phyloP scores from a whole-genome alignment of 1,140 invertebrate species.

The Drusus annulatus region DNA sequence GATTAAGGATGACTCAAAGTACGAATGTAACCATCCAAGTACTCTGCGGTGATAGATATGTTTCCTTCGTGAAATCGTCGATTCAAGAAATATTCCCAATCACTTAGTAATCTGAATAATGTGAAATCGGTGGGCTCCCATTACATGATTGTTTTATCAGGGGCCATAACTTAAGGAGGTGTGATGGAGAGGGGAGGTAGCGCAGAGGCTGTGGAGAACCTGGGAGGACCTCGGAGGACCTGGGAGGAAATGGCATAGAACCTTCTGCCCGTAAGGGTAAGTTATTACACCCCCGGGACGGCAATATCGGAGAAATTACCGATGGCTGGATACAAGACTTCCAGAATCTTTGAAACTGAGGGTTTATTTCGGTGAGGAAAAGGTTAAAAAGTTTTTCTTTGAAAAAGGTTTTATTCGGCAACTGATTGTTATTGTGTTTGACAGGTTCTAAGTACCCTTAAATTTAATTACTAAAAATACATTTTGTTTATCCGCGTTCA shows the following conservation, averaged over 20 bases:
- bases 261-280: slow-evolving; percentile 27
- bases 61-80: no score
- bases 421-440: no score
- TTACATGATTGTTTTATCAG: slow-evolving; percentile 34
- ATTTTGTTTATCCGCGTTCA: no score
- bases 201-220: background rate
- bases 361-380: background rate
- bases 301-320: slow-evolving; percentile 21
- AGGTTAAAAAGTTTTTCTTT: slow-evolving; percentile 4
- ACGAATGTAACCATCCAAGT: no score
- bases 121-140: slow-evolving; percentile 13
- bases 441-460: no score
- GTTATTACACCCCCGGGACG: slow-evolving; percentile 17
- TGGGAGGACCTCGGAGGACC: background rate
- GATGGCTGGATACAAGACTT: slow-evolving; percentile 11
- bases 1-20: no score
- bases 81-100: background rate
- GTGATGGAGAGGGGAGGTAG: background rate
- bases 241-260: background rate
- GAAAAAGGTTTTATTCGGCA: background rate
- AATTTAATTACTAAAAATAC: no score
- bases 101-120: slow-evolving; percentile 5
- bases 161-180: slow-evolving; percentile 21
- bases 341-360: slow-evolving; percentile 1
- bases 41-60: no score